A percentile compares a stretch with the other conserved stretches of the same genome.
Evolutionary conservation across 2,888 invertebrate species (phyloP).

Genomic region (Xanthorhoe spadicearia): DNA sequence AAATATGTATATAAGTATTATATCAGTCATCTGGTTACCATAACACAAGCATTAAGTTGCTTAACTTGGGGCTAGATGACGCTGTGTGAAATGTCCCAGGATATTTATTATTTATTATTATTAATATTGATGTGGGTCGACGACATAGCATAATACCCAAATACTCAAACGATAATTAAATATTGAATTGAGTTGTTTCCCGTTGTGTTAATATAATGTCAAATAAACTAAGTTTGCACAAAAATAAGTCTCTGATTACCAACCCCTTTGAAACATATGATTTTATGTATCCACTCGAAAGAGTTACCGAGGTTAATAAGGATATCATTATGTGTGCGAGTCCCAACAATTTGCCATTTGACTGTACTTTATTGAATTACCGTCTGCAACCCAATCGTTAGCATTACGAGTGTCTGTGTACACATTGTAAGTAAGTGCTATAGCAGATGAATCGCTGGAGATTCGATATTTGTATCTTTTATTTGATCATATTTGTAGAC

Average conservation of each 20-base stretch:
- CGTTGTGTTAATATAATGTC: too few species aligned
- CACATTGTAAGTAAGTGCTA: neutral
- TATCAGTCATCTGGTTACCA: too few species aligned
- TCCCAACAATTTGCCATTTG: constrained; percentile 35
- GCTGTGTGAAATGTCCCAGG: too few species aligned
- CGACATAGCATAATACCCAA: too few species aligned
- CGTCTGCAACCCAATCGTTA: constrained; percentile 27
- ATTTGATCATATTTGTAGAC: too few species aligned
- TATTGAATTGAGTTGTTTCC: too few species aligned
- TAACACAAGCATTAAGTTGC: too few species aligned
- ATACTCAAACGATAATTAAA: too few species aligned
- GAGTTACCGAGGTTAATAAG: constrained; percentile 12
- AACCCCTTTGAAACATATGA: neutral
- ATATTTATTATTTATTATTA: too few species aligned
- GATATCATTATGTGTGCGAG: constrained; percentile 28
- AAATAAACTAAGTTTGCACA: neutral
- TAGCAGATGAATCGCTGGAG: neutral
- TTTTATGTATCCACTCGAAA: neutral
- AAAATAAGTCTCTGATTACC: neutral
- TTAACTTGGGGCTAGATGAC: too few species aligned
- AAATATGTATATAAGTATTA: too few species aligned
- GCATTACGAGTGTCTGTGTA: constrained; percentile 10
- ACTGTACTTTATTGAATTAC: constrained; percentile 37
- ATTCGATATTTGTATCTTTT: neutral
- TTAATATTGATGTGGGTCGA: too few species aligned